Base-by-base conservation (phyloP, 2,888 invertebrate genomes). In the Rapana venosa region DNA sequence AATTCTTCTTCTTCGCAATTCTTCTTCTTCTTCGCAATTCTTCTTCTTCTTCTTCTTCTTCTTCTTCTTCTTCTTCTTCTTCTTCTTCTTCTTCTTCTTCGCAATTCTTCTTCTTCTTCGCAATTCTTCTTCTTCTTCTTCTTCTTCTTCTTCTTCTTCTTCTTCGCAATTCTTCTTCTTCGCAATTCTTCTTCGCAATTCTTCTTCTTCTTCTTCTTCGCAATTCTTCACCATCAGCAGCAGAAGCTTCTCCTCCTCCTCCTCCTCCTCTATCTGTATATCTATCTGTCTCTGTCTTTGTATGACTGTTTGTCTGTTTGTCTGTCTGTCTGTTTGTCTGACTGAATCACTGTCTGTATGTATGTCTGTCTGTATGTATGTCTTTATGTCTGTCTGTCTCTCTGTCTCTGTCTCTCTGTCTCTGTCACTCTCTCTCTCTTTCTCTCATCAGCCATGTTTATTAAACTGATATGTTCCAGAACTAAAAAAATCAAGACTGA, bases 1-100 rank as follows among this genome's bases (percentile, higher is more conserved):
- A n/a, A n/a, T n/a, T 66, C 66, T 66, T 66, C 66, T 13, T 66
- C 66, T 13, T 66, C 66, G n/a, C n/a, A n/a, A n/a, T n/a, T 66
- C 66, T 13, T 66, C 66, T 13, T 66, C 66, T 13, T 66, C 66
- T n/a, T n/a, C n/a, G n/a, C n/a, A n/a, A n/a, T 66, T 66, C 66
- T 66, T 66, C 66, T 66, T 66, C 66, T 66, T 66, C 66, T 66
- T 66, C 66, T 66, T 66, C 66, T 66, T 66, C 66, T 66, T 66
- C 66, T 66, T 66, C 66, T 66, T 66, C 66, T 66, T 66, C 66
- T 66, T 66, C 66, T 66, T 66, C 66, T 66, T 66, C 66, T n/a
- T 66, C 66, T 66, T 2, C 26, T 66, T 26, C 26, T n/a, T 66
- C 66, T 66, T 66, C 66, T 13, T 66, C 66, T 13, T 66, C 66